Conservation (phyloP, 2,797 vertebrate species). For the Coreius guichenoti region DNA sequence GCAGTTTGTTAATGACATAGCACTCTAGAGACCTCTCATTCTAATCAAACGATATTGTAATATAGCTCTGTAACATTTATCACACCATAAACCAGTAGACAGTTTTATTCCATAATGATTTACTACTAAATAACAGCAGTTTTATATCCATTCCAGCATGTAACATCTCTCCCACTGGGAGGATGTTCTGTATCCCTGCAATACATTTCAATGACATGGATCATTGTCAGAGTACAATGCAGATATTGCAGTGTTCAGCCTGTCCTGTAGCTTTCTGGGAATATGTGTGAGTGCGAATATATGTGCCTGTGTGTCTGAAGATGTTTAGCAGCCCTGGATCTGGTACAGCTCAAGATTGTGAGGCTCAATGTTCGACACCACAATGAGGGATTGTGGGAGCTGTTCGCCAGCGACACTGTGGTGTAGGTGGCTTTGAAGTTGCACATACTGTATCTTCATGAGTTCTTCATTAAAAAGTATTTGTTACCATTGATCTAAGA, state of each 20-base stretch:
- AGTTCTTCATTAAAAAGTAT: background rate
- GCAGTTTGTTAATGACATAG: background rate
- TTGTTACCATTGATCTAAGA: background rate
- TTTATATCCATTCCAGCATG: background rate
- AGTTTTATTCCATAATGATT: background rate
- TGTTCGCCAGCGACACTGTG: background rate
- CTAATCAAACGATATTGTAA: background rate
- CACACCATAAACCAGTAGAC: background rate
- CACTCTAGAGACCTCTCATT: background rate
- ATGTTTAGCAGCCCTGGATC: slow-evolving; percentile 5
- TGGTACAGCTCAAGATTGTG: slow-evolving; percentile 4
- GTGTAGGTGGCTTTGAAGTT: slow-evolving; percentile 15
- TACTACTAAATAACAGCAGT: background rate
- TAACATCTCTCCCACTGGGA: background rate
- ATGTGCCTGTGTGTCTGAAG: background rate
- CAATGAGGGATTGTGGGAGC: slow-evolving; percentile 30
- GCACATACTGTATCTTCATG: background rate
- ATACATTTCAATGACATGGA: slow-evolving; percentile 6
- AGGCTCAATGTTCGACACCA: slow-evolving; percentile 25
- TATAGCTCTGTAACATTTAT: background rate
- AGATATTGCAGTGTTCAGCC: background rate
- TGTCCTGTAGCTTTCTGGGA: slow-evolving; percentile 18
- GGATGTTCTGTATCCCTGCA: background rate
- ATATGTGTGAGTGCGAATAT: slow-evolving; percentile 5
- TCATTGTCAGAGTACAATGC: background rate